Conservation (phyloP, 2,113 vertebrate species). For the Uria lomvia region DNA sequence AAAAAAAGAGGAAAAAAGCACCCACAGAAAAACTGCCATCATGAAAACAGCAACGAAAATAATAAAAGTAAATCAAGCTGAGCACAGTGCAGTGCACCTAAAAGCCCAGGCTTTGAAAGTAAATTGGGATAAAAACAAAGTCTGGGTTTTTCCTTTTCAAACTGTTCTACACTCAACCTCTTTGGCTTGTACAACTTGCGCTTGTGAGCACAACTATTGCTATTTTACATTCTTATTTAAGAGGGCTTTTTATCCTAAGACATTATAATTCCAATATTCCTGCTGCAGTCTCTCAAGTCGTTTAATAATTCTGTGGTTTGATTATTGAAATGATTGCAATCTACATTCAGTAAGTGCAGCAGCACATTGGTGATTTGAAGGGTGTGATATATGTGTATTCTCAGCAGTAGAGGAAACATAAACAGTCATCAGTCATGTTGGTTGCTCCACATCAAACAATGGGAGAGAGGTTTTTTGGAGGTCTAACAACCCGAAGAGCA, state of each 20-base stretch:
- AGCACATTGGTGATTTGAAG: background rate
- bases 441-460: background rate
- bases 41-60: background rate
- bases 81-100: background rate
- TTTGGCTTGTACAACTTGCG: background rate
- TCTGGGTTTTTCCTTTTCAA: background rate
- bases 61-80: background rate
- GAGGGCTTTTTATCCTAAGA: background rate
- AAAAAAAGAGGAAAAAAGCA: fast-evolving
- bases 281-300: background rate
- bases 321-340: background rate
- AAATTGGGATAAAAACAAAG: background rate
- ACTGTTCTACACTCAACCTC: background rate
- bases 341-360: background rate
- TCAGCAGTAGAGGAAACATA: background rate
- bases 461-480: background rate
- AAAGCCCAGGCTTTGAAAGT: background rate
- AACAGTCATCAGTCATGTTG: background rate
- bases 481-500: background rate
- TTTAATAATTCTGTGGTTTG: constrained; percentile 21
- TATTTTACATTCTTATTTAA: background rate
- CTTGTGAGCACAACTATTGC: background rate
- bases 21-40: background rate
- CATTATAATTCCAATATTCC: background rate
- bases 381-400: background rate